Evolutionary conservation across 2,888 invertebrate genomes (phyloP).

Genomic region (Exephanes ischioxanthus): DNA sequence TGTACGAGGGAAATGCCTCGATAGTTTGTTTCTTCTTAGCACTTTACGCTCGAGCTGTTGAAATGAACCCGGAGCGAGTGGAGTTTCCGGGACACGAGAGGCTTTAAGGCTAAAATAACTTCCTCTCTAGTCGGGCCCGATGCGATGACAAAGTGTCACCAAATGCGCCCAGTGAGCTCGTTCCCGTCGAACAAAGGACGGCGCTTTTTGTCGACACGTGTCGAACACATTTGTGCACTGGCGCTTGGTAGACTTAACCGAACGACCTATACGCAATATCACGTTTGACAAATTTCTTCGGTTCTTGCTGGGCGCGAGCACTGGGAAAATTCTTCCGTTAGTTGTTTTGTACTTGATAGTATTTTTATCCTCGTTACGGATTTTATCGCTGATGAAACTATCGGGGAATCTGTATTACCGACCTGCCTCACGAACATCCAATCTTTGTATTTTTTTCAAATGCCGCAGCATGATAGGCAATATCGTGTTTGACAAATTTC

Average conservation of each 20-base stretch:
- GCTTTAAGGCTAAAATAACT: not conserved
- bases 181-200: not conserved
- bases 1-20: not conserved
- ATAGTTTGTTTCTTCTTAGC: not conserved
- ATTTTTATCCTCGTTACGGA: no score
- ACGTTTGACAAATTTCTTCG: no score
- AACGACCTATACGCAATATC: no score
- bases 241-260: no score
- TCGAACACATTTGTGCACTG: not conserved
- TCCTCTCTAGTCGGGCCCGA: not conserved
- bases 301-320: no score
- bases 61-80: not conserved
- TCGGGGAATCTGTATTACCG: slow-evolving; percentile 34
- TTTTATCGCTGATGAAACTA: slow-evolving; percentile 13
- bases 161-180: not conserved
- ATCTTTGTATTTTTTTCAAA: not conserved
- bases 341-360: not conserved
- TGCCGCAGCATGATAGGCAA: no score
- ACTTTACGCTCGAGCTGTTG: not conserved
- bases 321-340: no score
- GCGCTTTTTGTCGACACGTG: not conserved
- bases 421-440: slow-evolving; percentile 38
- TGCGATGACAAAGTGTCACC: slow-evolving; percentile 4
- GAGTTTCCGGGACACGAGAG: not conserved
- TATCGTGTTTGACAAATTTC: no score